Percentiles rank a stretch among this genome's conserved stretches.
These are phyloP conservation scores for Nixonia krombeini DNA, from an alignment of 1,140 invertebrate genomes.

Conservation along the genomic window DNA sequence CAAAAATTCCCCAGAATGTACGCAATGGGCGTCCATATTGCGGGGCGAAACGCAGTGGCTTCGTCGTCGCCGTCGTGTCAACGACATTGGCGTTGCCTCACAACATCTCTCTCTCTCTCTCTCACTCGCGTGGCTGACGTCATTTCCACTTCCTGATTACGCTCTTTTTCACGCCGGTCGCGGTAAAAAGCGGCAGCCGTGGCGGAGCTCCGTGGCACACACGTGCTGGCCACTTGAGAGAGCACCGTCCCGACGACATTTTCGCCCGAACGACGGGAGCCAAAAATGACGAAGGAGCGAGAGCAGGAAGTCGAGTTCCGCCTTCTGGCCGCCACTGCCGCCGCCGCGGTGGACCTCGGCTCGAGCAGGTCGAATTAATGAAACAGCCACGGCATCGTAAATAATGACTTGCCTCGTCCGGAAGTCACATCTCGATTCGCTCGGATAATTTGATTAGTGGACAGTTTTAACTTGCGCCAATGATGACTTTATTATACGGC, in stretches of 20 bases:
- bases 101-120: no score
- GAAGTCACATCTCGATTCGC: conserved; percentile 46
- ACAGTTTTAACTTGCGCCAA: conserved; percentile 34
- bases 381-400: conserved; percentile 44
- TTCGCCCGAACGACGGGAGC: conserved; percentile 8
- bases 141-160: conserved; percentile 30
- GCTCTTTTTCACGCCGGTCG: conserved; percentile 9
- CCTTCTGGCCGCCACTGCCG: not conserved
- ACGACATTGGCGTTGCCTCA: no score
- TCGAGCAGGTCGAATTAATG: conserved; percentile 42
- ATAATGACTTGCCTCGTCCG: conserved; percentile 39
- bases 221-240: conserved; percentile 34
- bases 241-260: conserved; percentile 12
- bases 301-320: conserved; percentile 10
- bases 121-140: conserved; percentile 17
- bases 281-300: conserved; percentile 7
- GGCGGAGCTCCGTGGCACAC: conserved; percentile 30
- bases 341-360: conserved; percentile 18
- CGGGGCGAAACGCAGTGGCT: no score
- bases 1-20: no score
- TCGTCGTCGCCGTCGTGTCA: conserved; percentile 21
- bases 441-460: conserved; percentile 48
- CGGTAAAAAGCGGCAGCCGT: conserved; percentile 21
- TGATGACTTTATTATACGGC: conserved; percentile 30
- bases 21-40: no score